phyloP scores from a whole-genome alignment of 1,140 invertebrate species.

The Drosophila bipectinata region DNA sequence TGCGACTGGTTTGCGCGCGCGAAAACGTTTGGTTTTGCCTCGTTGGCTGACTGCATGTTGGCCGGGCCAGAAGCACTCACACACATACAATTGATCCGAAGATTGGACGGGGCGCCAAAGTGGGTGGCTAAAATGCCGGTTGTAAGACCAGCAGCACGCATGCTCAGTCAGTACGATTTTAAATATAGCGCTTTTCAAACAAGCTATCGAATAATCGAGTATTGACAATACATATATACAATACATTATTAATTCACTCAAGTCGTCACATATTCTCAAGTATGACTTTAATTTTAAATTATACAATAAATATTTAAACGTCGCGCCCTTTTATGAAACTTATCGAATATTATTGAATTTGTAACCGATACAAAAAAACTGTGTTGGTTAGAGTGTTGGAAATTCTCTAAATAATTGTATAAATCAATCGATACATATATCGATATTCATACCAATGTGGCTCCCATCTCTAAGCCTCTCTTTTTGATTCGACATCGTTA shows the following conservation, averaged over 20 bases:
- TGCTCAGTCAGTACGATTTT: constrained; percentile 31
- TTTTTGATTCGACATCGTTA: constrained; percentile 54
- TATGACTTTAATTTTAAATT: neutral
- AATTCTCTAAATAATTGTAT: neutral
- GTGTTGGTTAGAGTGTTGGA: neutral
- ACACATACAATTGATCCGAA: constrained; percentile 32
- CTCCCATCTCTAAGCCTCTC: constrained; percentile 13
- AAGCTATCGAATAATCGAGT: neutral
- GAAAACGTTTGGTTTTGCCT: constrained; percentile 48
- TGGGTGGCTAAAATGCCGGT: constrained; percentile 54
- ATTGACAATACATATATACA: neutral
- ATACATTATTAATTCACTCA: no score
- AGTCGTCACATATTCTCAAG: neutral
- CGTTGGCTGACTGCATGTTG: constrained; percentile 36
- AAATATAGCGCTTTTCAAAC: neutral
- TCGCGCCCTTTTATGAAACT: neutral
- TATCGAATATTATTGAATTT: neutral
- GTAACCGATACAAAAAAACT: neutral
- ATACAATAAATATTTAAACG: neutral
- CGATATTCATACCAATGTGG: neutral
- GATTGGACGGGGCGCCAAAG: constrained; percentile 34
- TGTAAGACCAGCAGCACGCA: constrained; percentile 21
- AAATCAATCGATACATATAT: neutral
- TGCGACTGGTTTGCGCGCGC: constrained; percentile 75
- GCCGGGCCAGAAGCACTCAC: constrained; percentile 28